Evolutionary conservation across 2,113 vertebrate genomes (phyloP).

Genomic region (Otus sunia): DNA sequence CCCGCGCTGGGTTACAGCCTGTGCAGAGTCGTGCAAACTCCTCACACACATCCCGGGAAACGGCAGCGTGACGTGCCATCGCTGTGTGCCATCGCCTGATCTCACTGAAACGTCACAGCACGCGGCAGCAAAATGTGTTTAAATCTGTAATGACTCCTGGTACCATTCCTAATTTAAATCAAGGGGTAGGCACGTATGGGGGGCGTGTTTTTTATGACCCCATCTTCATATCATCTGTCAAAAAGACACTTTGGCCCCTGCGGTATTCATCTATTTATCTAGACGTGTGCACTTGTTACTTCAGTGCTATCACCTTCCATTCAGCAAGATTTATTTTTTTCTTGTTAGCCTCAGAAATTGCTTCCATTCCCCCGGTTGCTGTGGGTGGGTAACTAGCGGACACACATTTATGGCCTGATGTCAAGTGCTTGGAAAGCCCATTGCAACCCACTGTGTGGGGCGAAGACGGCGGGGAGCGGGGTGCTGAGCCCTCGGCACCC

Average conservation of each 20-base stretch:
- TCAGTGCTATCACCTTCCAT: background rate
- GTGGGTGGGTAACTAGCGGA: background rate
- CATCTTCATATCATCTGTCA: background rate
- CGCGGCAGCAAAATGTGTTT: background rate
- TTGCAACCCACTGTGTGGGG: background rate
- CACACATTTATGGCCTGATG: background rate
- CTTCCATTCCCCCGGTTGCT: background rate
- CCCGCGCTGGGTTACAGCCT: background rate
- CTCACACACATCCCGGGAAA: accelerated
- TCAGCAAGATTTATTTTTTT: background rate
- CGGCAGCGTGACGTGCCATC: background rate
- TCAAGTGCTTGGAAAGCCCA: background rate
- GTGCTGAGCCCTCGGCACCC: background rate
- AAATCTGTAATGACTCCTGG: background rate
- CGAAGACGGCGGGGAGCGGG: background rate
- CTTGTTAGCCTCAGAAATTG: background rate
- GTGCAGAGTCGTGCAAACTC: background rate
- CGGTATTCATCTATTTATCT: background rate
- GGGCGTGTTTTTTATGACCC: background rate
- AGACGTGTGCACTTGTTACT: background rate
- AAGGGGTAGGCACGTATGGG: background rate
- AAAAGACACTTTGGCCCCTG: background rate
- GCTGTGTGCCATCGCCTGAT: background rate
- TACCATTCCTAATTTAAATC: background rate
- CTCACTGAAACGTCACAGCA: background rate